phyloP scores from a whole-genome alignment of 2,888 invertebrate species.

The Colletes collaris region DNA sequence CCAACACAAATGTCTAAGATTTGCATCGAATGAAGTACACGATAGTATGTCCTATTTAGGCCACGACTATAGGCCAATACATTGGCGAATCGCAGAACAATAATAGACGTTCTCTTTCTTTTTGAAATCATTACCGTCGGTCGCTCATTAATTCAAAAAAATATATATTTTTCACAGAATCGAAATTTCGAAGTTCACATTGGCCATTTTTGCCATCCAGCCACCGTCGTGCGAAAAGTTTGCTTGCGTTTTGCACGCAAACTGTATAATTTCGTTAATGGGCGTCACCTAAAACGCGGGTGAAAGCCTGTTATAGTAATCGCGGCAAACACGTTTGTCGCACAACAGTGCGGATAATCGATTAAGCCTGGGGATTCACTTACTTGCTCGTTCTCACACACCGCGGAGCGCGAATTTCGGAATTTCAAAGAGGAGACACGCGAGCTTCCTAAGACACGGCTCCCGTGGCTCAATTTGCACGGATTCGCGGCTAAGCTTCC shows the following conservation, averaged over 20 bases:
- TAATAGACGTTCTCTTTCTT: too few relatives aligned
- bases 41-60: too few relatives aligned
- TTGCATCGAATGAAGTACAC: too few relatives aligned
- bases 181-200: too few relatives aligned
- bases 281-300: slow-evolving; percentile 29
- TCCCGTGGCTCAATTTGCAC: slow-evolving; percentile 60
- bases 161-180: too few relatives aligned
- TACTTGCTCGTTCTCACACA: slow-evolving; percentile 58
- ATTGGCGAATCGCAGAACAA: too few relatives aligned
- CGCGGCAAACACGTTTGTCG: slow-evolving; percentile 60
- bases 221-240: too few relatives aligned
- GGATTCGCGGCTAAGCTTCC: slow-evolving; percentile 56
- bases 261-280: slow-evolving; percentile 44
- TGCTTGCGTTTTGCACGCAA: slow-evolving; percentile 25
- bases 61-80: too few relatives aligned
- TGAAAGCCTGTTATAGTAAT: slow-evolving; percentile 50
- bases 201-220: too few relatives aligned
- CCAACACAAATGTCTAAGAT: too few relatives aligned
- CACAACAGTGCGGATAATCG: slow-evolving; percentile 68
- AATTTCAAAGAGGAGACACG: slow-evolving; percentile 61
- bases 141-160: too few relatives aligned
- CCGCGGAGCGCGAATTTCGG: slow-evolving; percentile 60
- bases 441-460: slow-evolving; percentile 55
- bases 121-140: too few relatives aligned
- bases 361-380: slow-evolving; percentile 66